phyloP scores from a whole-genome alignment of 2,888 invertebrate genomes.

The Cremastinae sp. region DNA sequence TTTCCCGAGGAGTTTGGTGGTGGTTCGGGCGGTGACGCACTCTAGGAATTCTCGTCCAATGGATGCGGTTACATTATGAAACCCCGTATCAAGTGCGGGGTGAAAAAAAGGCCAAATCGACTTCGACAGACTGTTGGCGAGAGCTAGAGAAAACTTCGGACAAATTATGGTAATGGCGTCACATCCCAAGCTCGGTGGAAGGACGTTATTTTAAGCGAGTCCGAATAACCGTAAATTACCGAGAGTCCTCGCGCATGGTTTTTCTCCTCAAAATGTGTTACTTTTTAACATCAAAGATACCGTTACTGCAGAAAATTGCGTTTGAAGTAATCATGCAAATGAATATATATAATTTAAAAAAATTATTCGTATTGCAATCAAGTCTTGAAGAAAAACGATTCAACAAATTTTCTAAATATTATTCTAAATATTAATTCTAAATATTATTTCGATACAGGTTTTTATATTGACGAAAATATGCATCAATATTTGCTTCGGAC shows the following conservation, averaged over 20 bases:
- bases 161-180: constrained; percentile 38
- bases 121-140: constrained; percentile 38
- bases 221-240: constrained; percentile 52
- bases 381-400: too few species aligned
- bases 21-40: constrained; percentile 51
- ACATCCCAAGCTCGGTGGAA: constrained; percentile 28
- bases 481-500: not conserved
- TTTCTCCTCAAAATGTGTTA: constrained; percentile 45
- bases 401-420: too few species aligned
- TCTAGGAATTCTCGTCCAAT: constrained; percentile 25
- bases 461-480: not conserved
- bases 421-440: too few species aligned
- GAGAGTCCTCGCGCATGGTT: constrained; percentile 31
- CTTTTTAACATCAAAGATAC: constrained; percentile 53
- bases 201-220: constrained; percentile 47
- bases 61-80: constrained; percentile 56
- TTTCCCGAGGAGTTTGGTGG: constrained; percentile 51
- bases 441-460: too few species aligned
- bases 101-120: constrained; percentile 30
- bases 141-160: constrained; percentile 27
- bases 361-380: too few species aligned
- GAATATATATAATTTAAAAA: not conserved
- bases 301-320: constrained; percentile 31
- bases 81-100: constrained; percentile 13
- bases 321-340: not conserved